Evolutionary conservation across 2,888 invertebrate species (phyloP).

Genomic region (Choreutis nemorana): DNA sequence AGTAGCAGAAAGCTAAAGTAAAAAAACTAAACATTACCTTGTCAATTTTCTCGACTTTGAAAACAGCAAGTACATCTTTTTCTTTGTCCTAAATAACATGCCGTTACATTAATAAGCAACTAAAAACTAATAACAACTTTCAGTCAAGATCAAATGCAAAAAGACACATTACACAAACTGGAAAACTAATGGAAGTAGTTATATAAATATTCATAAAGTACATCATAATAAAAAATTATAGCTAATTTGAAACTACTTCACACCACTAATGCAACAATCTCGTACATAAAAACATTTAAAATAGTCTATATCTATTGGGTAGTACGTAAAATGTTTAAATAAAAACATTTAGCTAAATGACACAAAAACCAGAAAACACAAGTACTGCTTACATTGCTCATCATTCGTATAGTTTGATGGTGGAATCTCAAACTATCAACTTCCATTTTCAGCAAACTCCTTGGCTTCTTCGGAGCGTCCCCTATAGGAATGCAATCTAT

Average conservation of each 20-base stretch:
- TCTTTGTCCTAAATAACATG: constrained; percentile 56
- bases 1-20: too few relatives aligned
- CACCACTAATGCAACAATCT: neutral
- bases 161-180: constrained; percentile 9
- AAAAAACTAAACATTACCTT: constrained; percentile 38
- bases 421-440: constrained; percentile 75
- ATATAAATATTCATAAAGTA: too few relatives aligned
- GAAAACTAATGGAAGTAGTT: constrained; percentile 1
- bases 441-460: constrained; percentile 75
- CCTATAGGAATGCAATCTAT: constrained; percentile 78
- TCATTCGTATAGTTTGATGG: constrained; percentile 59
- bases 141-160: too few relatives aligned
- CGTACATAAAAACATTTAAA: constrained; percentile 8
- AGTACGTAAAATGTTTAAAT: too few relatives aligned
- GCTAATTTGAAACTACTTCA: neutral
- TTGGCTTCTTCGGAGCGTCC: constrained; percentile 75
- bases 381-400: constrained; percentile 31
- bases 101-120: too few relatives aligned
- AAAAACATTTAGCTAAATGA: constrained; percentile 8
- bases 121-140: too few relatives aligned
- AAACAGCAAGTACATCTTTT: constrained; percentile 62
- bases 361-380: constrained; percentile 2
- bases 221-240: neutral
- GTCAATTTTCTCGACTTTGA: constrained; percentile 63
- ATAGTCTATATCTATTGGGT: too few relatives aligned